These are phyloP conservation scores for Redunca redunca DNA, from an alignment of 2,113 vertebrate species.

Conservation along the genomic window DNA sequence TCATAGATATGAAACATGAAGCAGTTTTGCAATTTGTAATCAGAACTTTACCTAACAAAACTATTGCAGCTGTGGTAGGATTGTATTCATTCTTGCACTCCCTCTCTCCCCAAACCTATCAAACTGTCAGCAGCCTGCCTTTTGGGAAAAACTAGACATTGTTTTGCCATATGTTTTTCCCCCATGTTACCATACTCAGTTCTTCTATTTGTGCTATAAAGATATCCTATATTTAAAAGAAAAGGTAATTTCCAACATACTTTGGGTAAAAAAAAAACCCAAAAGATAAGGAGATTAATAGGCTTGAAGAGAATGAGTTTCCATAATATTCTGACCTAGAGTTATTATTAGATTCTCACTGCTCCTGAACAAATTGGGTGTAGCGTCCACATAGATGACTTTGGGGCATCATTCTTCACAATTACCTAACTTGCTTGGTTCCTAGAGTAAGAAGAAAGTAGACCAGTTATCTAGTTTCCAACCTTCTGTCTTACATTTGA, in stretches of 20 bases:
- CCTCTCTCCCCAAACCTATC: background rate
- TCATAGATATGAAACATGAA: constrained; percentile 30
- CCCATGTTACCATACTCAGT: background rate
- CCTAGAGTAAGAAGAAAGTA: background rate
- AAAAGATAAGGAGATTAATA: background rate
- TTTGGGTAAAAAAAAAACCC: background rate
- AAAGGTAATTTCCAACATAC: background rate
- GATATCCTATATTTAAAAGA: background rate
- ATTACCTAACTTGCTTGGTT: background rate
- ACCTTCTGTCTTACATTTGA: background rate
- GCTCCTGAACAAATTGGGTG: background rate
- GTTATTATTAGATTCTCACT: background rate
- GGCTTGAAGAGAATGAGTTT: background rate
- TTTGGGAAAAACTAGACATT: background rate
- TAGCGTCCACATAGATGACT: background rate
- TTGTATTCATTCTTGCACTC: background rate
- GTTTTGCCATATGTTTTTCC: background rate
- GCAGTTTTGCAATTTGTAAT: constrained; percentile 38
- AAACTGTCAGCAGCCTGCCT: background rate
- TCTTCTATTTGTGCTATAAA: background rate
- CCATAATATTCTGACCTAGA: background rate
- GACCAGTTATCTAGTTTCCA: background rate
- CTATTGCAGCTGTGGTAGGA: background rate
- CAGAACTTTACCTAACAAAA: constrained; percentile 26
- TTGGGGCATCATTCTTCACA: background rate